These are phyloP conservation scores for Columba guinea DNA, from an alignment of 2,797 vertebrate genomes.

Conservation along the genomic window DNA sequence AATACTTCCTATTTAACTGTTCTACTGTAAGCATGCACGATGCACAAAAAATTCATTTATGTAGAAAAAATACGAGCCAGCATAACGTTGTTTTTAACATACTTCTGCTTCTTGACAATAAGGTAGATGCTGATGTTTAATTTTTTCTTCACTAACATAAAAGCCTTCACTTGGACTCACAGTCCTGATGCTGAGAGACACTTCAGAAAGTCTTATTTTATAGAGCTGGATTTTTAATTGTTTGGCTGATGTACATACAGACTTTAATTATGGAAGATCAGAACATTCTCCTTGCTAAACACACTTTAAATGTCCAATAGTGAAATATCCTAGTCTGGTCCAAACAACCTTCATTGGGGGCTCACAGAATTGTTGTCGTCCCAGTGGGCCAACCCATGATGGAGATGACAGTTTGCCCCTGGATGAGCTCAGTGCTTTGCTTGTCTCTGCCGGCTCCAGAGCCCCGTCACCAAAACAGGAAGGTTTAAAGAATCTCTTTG, in stretches of 20 bases:
- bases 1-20: constrained; percentile 31
- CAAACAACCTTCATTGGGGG: neutral
- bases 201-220: neutral
- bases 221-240: neutral
- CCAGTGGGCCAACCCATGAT: neutral
- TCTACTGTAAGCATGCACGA: neutral
- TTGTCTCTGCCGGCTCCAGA: neutral
- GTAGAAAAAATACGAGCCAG: neutral
- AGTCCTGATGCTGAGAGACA: neutral
- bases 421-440: neutral
- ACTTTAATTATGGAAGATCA: neutral
- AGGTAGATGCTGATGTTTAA: neutral
- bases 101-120: neutral
- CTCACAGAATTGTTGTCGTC: neutral
- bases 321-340: neutral
- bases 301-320: neutral
- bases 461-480: neutral
- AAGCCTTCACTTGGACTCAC: neutral
- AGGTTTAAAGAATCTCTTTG: neutral
- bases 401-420: neutral
- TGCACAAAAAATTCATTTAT: neutral
- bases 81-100: neutral
- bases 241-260: neutral
- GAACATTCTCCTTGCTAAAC: neutral
- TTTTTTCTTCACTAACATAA: neutral